Evolutionary conservation across 2,888 invertebrate genomes (phyloP), one percentile per base, ranked within the genome.

Genomic region (Cryptocheilus praepositus): DNA sequence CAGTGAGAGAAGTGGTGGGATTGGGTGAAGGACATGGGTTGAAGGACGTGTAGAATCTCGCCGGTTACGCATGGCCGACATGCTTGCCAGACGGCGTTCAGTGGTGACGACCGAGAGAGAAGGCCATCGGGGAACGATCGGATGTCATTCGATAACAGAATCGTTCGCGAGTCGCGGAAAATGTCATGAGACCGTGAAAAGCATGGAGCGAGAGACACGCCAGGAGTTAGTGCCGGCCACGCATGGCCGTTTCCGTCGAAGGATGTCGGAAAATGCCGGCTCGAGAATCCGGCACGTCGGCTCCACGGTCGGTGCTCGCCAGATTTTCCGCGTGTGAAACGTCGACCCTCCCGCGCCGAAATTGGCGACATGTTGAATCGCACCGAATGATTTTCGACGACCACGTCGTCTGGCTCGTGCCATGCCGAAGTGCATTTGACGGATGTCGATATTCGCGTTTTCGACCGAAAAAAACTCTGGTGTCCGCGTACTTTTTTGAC

Each of bases 251-350:
- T 81, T 77, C 68, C 70, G 64, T 43, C 54, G 61, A 72, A 72
- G 74, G 70, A 80, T 61, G 66, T 79, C 72, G 76, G 79, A 77
- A 80, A 80, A 80, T 80, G 81, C 77, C 80, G 80, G 77, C 79
- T 59, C 70, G 60, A 72, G 72, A 68, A 67, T 61, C 67, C 67
- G 70, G 65, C 74, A 55, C 74, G 55, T 36, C 70, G 71, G 63
- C 65, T 62, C 58, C 64, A 66, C 46, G 13, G 36, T 36, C 1
- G 13, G 7, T 11, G 7, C 36, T 36, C 56, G 19, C 56, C 56
- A 72, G 61, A 68, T 64, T 64, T 69, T 71, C 65, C 69, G 13
- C 15, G 5, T 15, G 13, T 4, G 3, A 36, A 22, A 52, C 11
- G 7, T 18, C 16, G 49, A 45, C 49, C 16, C 16, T 11, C 49